Conservation (phyloP, 2,797 vertebrate species). For the Macrochelys suwanniensis region DNA sequence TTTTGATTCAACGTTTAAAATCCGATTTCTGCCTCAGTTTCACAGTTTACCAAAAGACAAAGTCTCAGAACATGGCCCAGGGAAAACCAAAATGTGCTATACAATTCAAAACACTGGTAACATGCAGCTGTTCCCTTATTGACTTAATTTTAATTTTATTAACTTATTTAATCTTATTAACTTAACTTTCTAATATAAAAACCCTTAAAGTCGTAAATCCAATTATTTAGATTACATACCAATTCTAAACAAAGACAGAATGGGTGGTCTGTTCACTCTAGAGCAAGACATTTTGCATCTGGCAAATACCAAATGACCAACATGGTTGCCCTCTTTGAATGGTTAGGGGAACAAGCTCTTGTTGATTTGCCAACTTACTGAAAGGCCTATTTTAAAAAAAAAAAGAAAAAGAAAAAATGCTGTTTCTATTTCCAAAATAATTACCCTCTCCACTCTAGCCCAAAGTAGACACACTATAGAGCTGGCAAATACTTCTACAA, state of each 20-base stretch:
- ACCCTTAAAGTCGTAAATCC: constrained; percentile 69
- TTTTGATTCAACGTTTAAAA: constrained; percentile 4
- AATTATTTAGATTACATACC: constrained; percentile 67
- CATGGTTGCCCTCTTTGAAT: constrained; percentile 27
- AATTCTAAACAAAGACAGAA: constrained; percentile 40
- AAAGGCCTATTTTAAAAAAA: constrained; percentile 73
- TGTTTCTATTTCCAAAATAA: constrained; percentile 70
- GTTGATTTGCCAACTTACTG: constrained; percentile 63
- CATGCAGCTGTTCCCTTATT: not conserved
- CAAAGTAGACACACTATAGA: constrained; percentile 35
- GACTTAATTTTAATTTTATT: not conserved
- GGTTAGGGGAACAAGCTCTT: not conserved
- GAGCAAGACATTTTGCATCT: not conserved
- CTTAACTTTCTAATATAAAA: constrained; percentile 62
- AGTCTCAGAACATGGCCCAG: not conserved
- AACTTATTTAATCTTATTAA: constrained; percentile 43
- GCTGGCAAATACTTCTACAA: constrained; percentile 39
- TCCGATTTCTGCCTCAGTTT: not conserved
- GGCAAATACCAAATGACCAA: constrained; percentile 37
- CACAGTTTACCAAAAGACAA: not conserved
- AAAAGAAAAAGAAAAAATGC: not conserved
- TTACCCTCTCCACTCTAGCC: constrained; percentile 51
- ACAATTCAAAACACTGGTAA: not conserved
- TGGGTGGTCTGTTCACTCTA: not conserved
- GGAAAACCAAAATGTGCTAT: not conserved